Evolutionary conservation across 2,797 vertebrate genomes (phyloP).

Genomic region (Lagorchestes hirsutus): DNA sequence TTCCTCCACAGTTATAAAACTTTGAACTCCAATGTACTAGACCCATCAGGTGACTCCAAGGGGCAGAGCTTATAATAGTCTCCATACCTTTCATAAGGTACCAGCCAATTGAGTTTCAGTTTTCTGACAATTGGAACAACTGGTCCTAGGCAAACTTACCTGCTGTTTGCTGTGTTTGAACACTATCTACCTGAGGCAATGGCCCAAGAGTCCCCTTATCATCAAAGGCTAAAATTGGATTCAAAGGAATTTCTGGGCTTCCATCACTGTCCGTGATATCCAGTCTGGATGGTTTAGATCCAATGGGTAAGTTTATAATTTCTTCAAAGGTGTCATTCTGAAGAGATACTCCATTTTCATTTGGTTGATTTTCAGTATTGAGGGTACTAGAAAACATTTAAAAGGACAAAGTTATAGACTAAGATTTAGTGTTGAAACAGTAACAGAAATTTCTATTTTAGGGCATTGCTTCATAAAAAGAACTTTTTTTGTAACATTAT

Average conservation of each 20-base stretch:
- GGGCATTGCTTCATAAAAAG: constrained; percentile 18
- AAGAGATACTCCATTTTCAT: constrained; percentile 92
- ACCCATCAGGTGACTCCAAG: background rate
- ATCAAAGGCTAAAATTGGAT: constrained; percentile 93
- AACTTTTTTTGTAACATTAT: background rate
- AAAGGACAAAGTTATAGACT: constrained; percentile 45
- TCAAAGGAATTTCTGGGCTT: constrained; percentile 87
- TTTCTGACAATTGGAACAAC: background rate
- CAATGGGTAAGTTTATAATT: constrained; percentile 92
- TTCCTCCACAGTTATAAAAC: constrained; percentile 5
- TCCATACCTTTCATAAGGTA: background rate
- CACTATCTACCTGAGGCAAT: constrained; percentile 90
- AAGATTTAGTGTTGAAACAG: constrained; percentile 25
- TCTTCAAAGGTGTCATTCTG: constrained; percentile 93
- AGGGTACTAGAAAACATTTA: constrained; percentile 57
- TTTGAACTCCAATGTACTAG: background rate
- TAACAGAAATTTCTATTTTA: constrained; percentile 3
- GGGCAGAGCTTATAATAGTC: background rate
- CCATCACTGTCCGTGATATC: constrained; percentile 90
- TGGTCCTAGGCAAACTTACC: constrained; percentile 85
- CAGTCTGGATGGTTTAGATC: constrained; percentile 90
- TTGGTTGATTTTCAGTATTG: constrained; percentile 81
- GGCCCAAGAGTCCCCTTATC: constrained; percentile 92
- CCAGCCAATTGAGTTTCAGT: background rate
- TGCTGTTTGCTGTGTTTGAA: constrained; percentile 92